phyloP scores from a whole-genome alignment of 2,797 vertebrate genomes.

The Karalla daura region DNA sequence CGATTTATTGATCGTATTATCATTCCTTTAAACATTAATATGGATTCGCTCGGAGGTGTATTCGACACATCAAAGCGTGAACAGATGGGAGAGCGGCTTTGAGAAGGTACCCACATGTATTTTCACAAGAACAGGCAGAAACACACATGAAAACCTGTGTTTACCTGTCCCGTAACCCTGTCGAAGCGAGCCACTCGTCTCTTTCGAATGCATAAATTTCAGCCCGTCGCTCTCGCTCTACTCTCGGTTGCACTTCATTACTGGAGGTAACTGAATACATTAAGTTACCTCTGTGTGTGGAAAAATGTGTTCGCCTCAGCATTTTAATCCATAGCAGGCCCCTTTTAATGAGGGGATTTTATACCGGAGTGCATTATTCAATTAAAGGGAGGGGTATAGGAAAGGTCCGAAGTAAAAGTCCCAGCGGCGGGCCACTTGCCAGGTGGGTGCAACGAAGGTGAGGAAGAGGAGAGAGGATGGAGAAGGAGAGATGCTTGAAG shows the following conservation, averaged over 20 bases:
- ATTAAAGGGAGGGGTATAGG: constrained; percentile 68
- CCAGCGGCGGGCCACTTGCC: constrained; percentile 36
- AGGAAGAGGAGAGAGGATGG: background rate
- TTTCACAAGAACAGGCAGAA: background rate
- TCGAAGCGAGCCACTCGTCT: constrained; percentile 1
- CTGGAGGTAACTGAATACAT: constrained; percentile 65
- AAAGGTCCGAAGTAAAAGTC: constrained; percentile 50
- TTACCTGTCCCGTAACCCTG: constrained; percentile 14
- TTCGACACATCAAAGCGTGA: constrained; percentile 2
- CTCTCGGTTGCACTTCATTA: constrained; percentile 74
- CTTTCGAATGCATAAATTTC: constrained; percentile 47
- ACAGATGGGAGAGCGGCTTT: constrained; percentile 1
- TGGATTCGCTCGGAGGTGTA: constrained; percentile 7
- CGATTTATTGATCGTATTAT: constrained; percentile 22
- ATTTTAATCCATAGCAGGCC: constrained; percentile 63
- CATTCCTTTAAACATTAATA: constrained; percentile 30
- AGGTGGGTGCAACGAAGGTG: constrained; percentile 54
- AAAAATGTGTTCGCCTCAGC: constrained; percentile 76
- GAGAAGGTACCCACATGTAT: background rate
- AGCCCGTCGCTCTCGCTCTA: constrained; percentile 55
- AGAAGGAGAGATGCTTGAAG: background rate
- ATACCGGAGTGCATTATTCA: constrained; percentile 76
- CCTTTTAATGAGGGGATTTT: constrained; percentile 75
- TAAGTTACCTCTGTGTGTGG: constrained; percentile 62
- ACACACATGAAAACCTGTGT: background rate